These are phyloP conservation scores for Xenopus petersii DNA, from an alignment of 2,797 vertebrate genomes.

Conservation along the genomic window DNA sequence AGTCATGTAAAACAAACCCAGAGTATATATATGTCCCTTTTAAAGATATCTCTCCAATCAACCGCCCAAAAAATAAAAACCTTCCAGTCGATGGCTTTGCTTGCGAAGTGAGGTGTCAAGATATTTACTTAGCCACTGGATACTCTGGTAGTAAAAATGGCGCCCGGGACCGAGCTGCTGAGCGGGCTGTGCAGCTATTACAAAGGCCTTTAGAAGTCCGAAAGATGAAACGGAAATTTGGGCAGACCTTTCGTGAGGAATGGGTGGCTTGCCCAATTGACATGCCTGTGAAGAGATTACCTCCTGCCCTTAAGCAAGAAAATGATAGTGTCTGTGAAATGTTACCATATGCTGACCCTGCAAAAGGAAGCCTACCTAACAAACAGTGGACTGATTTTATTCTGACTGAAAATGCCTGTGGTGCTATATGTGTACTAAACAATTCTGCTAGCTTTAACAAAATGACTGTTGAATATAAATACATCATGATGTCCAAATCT, in stretches of 20 bases:
- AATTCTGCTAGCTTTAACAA: conserved; percentile 93
- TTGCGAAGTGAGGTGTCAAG: conserved; percentile 92
- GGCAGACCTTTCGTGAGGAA: conserved; percentile 75
- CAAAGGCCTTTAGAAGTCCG: conserved; percentile 84
- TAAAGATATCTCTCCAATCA: conserved; percentile 84
- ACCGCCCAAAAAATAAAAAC: conserved; percentile 88
- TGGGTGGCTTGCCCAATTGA: conserved; percentile 84
- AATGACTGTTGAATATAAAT: conserved; percentile 91
- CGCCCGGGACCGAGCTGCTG: conserved; percentile 86
- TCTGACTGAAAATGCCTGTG: conserved; percentile 87
- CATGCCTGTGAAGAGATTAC: conserved; percentile 70
- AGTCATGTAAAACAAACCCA: conserved; percentile 93
- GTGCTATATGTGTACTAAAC: conserved; percentile 93
- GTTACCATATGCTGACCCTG: conserved; percentile 61
- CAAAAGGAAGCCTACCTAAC: conserved; percentile 67
- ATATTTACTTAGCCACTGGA: conserved; percentile 87
- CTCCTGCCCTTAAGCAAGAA: conserved; percentile 85
- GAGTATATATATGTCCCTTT: conserved; percentile 93
- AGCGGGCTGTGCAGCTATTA: conserved; percentile 82
- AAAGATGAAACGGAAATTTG: conserved; percentile 79
- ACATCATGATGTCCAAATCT: conserved; percentile 78
- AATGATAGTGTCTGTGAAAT: conserved; percentile 65
- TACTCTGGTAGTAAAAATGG: conserved; percentile 94
- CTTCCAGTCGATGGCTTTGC: conserved; percentile 87
- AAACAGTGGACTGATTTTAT: conserved; percentile 94